Base-by-base conservation (phyloP, 1,140 invertebrate species). In the Drosophila eugracilis region DNA sequence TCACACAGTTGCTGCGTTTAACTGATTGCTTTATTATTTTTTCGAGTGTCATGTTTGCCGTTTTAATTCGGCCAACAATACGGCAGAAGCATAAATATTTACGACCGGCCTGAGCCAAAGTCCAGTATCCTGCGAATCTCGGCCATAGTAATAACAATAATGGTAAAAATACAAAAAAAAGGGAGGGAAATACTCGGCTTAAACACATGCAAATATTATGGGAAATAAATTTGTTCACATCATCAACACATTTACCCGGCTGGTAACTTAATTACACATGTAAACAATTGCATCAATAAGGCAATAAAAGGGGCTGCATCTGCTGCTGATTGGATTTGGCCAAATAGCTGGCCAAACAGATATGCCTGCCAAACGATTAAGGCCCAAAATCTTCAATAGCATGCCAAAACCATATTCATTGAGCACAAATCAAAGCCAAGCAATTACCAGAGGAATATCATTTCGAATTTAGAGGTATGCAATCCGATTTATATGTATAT, bases 21-120 rank as follows among this genome's bases (percentile, higher is more conserved):
- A 81, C 75, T 81, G 78, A 81, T 81, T 81, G 67, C 78, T 81
- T 74, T 81, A 81, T 81, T 81, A 77, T 81, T 81, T 73, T 67
- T 81, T 75, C 53, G 28, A 72, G 58, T 60, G 58, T 45, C 49
- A 41, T 39, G 36, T 54, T 60, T 79, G 63, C 71, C 54, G 36
- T 62, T 78, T 76, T 55, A 59, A 44, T 62, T 80, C 36, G 52
- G 42, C 26, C 49, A 77, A 49, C 58, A 58, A 71, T 72, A 49
- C 45, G 36, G 69, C 62, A 39, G 14, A 21, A 22, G 45, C 50
- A 65, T 75, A 54, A 75, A 66, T 66, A 49, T 69, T 67, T 44
- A 36, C 60, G 65, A 67, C 24, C 24, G 24, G 22, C 15, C 30
- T 37, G 36, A 44, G 47, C 66, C 14, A 17, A 32, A 17, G 41